Conservation (phyloP, 2,888 invertebrate genomes). For the Acanthosepion esculentum region DNA sequence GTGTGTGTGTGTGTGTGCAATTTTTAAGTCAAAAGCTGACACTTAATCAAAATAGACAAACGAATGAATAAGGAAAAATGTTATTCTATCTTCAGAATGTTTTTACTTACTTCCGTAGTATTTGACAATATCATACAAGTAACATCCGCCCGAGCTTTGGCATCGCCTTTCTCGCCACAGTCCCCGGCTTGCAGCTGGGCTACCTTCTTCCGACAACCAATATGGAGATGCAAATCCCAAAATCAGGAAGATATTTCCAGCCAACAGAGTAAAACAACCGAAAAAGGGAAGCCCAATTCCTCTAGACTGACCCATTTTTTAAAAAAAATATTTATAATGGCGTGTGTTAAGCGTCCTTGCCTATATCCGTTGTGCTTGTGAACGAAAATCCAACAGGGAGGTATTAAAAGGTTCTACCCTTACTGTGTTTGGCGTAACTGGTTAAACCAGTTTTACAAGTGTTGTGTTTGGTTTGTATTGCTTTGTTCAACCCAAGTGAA, state of each 20-base stretch:
- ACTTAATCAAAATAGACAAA: neutral
- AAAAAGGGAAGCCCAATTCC: conserved; percentile 65
- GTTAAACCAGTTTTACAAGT: no score
- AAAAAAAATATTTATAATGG: no score
- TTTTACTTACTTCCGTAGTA: neutral
- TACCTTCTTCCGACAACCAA: conserved; percentile 59
- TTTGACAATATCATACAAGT: conserved; percentile 50
- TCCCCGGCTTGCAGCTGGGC: conserved; percentile 57
- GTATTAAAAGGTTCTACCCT: no score
- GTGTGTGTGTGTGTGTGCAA: neutral
- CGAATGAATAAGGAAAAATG: neutral
- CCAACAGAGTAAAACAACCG: conserved; percentile 62
- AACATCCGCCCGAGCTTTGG: conserved; percentile 56
- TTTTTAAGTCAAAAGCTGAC: no score
- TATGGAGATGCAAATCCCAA: conserved; percentile 64
- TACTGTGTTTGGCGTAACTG: no score
- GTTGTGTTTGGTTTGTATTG: no score
- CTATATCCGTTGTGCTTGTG: neutral
- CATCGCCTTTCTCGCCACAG: conserved; percentile 65
- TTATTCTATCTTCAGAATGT: neutral
- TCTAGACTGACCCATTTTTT: conserved; percentile 56
- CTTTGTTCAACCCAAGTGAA: no score
- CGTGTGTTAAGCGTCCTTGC: no score
- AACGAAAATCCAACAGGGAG: neutral
- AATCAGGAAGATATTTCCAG: conserved; percentile 60